Conservation (phyloP, 23 tunicate genomes). For the Trididemnum nubilum region DNA sequence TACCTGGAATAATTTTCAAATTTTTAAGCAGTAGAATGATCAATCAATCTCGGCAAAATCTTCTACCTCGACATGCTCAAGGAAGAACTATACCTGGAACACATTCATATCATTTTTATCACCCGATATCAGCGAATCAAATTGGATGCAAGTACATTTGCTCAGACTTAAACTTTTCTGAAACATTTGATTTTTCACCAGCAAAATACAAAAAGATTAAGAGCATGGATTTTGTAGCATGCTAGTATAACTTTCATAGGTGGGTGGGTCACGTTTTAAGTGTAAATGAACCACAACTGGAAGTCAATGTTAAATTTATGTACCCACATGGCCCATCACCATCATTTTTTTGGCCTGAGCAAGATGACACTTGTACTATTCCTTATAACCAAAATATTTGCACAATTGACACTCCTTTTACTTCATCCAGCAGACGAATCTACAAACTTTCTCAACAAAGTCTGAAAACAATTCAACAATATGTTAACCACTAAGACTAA, state of each 20-base stretch:
- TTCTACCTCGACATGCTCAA: background rate
- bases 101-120: constrained; percentile 1
- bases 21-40: background rate
- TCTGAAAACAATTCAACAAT: too few species aligned
- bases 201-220: background rate
- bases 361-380: too few species aligned
- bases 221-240: background rate
- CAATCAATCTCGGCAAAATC: background rate
- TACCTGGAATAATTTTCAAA: background rate
- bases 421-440: too few species aligned
- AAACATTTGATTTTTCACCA: background rate
- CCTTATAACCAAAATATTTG: background rate
- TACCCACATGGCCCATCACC: too few species aligned
- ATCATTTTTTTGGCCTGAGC: too few species aligned
- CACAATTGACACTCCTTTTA: too few species aligned
- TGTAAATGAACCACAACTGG: too few species aligned
- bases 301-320: too few species aligned
- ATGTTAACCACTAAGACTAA: too few species aligned
- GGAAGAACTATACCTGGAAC: constrained; percentile 8
- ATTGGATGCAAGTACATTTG: constrained; percentile 8
- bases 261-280: too few species aligned
- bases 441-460: too few species aligned
- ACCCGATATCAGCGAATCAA: background rate
- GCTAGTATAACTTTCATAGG: background rate
- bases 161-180: background rate